phyloP scores from a whole-genome alignment of 2,797 vertebrate species.

The Chloroceryle inda region DNA sequence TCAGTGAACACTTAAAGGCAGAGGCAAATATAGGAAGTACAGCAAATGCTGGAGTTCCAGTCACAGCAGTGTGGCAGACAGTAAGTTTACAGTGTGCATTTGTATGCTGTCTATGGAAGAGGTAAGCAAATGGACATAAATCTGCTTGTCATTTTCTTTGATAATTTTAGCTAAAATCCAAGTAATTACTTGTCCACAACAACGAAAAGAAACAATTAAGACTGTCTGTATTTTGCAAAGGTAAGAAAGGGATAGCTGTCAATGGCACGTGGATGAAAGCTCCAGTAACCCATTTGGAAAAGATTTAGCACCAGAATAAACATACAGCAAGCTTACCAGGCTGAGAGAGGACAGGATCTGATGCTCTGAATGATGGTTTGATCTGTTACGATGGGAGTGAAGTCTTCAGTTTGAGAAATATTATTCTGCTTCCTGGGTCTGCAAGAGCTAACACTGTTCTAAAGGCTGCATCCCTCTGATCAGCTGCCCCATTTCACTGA shows the following conservation, averaged over 20 bases:
- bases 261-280: background rate
- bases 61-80: background rate
- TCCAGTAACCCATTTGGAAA: slow-evolving; percentile 9
- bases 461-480: slow-evolving; percentile 49
- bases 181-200: background rate
- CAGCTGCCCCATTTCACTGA: slow-evolving; percentile 39
- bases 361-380: slow-evolving; percentile 5
- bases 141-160: background rate
- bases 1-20: background rate
- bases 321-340: slow-evolving; percentile 41
- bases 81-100: background rate
- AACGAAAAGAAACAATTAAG: background rate
- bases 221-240: background rate
- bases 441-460: slow-evolving; percentile 28
- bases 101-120: background rate
- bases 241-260: background rate
- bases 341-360: slow-evolving; percentile 17
- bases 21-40: background rate
- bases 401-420: slow-evolving; percentile 46
- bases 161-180: slow-evolving; percentile 7
- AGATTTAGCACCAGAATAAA: slow-evolving; percentile 33
- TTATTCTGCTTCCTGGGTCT: slow-evolving; percentile 38
- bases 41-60: background rate
- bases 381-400: background rate
- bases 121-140: background rate